Conservation (phyloP, 2,888 invertebrate genomes). For the Heliothis peltigera region DNA sequence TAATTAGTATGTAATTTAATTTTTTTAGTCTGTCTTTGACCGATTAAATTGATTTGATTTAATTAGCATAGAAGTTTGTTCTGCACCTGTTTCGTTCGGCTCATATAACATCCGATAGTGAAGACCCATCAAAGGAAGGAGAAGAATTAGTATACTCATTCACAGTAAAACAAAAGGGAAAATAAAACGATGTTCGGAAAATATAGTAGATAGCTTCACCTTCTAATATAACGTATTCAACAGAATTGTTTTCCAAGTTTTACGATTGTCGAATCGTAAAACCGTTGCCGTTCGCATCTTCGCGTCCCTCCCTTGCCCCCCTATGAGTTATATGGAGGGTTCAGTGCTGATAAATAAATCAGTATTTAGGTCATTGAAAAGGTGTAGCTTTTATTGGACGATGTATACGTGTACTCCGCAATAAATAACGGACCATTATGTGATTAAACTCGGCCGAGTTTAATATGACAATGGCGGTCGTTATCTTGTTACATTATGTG, state of each 20-base stretch:
- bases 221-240: slow-evolving; percentile 63
- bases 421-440: slow-evolving; percentile 70
- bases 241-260: slow-evolving; percentile 74
- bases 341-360: slow-evolving; percentile 76
- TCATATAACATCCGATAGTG: too few species aligned
- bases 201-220: slow-evolving; percentile 55
- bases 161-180: slow-evolving; percentile 20
- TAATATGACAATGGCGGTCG: slow-evolving; percentile 61
- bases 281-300: slow-evolving; percentile 64
- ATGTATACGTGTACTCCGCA: slow-evolving; percentile 60
- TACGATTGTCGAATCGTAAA: slow-evolving; percentile 74
- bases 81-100: too few species aligned
- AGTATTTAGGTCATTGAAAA: slow-evolving; percentile 75
- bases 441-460: slow-evolving; percentile 66
- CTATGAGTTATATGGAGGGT: slow-evolving; percentile 71
- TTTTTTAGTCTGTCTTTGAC: neutral
- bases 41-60: slow-evolving; percentile 14
- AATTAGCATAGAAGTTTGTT: slow-evolving; percentile 33
- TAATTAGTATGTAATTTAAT: neutral
- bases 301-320: slow-evolving; percentile 53
- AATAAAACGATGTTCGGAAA: slow-evolving; percentile 39
- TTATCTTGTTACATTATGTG: slow-evolving; percentile 51
- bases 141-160: slow-evolving; percentile 26
- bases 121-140: too few species aligned
- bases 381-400: slow-evolving; percentile 70